Percentiles rank a stretch among this genome's conserved stretches.
Evolutionary conservation across 2,888 invertebrate species (phyloP).

Genomic region (Odontocerum albicorne): DNA sequence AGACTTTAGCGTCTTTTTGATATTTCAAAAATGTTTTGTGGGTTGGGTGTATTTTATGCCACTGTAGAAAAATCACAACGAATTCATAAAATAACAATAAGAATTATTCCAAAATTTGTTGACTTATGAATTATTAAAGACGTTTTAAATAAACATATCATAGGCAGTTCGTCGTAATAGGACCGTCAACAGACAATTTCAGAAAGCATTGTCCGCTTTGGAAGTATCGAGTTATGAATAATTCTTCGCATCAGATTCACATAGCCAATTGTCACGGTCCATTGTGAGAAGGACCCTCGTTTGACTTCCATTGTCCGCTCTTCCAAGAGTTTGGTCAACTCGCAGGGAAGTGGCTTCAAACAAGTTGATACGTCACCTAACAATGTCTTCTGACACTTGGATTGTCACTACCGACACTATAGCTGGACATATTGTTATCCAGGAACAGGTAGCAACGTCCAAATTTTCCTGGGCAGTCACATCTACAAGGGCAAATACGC

Average conservation of each 20-base stretch:
- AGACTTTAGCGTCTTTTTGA: no score
- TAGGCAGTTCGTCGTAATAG: background rate
- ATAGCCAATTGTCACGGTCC: slow-evolving; percentile 8
- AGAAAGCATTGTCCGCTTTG: no score
- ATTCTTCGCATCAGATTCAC: slow-evolving; percentile 8
- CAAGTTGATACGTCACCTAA: slow-evolving; percentile 29
- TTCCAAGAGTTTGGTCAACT: slow-evolving; percentile 30
- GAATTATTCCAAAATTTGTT: no score
- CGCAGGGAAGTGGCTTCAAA: slow-evolving; percentile 12
- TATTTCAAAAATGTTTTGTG: no score
- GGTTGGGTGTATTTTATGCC: no score
- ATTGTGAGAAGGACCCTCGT: slow-evolving; percentile 26
- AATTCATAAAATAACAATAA: no score
- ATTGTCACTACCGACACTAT: slow-evolving; percentile 16
- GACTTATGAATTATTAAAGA: no score
- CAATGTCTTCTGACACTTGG: slow-evolving; percentile 28
- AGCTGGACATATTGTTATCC: slow-evolving; percentile 27
- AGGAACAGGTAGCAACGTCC: slow-evolving; percentile 26
- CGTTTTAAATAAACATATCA: background rate
- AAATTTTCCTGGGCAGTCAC: background rate
- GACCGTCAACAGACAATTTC: no score
- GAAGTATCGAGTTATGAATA: slow-evolving; percentile 6
- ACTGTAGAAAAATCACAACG: no score
- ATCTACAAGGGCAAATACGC: no score
- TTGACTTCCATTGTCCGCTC: slow-evolving; percentile 25